Conservation (phyloP, 2,888 invertebrate genomes). For the Hesperia comma region DNA sequence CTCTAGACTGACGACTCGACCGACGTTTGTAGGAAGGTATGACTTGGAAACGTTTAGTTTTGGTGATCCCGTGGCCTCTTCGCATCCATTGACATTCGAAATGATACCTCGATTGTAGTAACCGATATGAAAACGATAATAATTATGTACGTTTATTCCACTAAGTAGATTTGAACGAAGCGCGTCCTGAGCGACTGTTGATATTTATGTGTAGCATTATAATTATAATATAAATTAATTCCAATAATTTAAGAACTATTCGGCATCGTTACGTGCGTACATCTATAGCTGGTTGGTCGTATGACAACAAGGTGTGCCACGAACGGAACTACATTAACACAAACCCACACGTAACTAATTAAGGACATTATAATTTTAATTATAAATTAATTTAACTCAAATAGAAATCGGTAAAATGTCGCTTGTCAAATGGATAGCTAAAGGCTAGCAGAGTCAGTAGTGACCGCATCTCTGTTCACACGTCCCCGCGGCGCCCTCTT, state of each 20-base stretch:
- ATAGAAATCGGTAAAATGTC: slow-evolving; percentile 29
- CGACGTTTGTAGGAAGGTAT: slow-evolving; percentile 40
- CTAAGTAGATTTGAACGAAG: slow-evolving; percentile 15
- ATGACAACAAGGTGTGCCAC: slow-evolving; percentile 40
- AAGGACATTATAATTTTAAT: slow-evolving; percentile 55
- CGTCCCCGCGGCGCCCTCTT: slow-evolving; percentile 63
- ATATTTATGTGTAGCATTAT: slow-evolving; percentile 25
- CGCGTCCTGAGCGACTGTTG: slow-evolving; percentile 14
- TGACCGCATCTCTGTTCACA: slow-evolving; percentile 39
- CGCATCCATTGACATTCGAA: slow-evolving; percentile 41
- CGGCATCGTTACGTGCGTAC: slow-evolving; percentile 30
- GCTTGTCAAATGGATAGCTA: slow-evolving; percentile 32
- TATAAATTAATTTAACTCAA: slow-evolving; percentile 39
- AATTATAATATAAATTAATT: slow-evolving; percentile 33
- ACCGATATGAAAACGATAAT: slow-evolving; percentile 5
- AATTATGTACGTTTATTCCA: slow-evolving; percentile 26
- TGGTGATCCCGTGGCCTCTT: slow-evolving; percentile 37
- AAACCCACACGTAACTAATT: slow-evolving; percentile 74
- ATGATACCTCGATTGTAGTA: slow-evolving; percentile 31
- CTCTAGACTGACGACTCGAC: slow-evolving; percentile 36
- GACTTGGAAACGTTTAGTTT: slow-evolving; percentile 38
- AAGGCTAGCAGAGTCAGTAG: slow-evolving; percentile 14
- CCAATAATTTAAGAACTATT: slow-evolving; percentile 27
- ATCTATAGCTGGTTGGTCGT: slow-evolving; percentile 17
- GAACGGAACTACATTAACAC: slow-evolving; percentile 73